Evolutionary conservation across 2,797 vertebrate species (phyloP).

Genomic region (Sphenopsis melanotis): DNA sequence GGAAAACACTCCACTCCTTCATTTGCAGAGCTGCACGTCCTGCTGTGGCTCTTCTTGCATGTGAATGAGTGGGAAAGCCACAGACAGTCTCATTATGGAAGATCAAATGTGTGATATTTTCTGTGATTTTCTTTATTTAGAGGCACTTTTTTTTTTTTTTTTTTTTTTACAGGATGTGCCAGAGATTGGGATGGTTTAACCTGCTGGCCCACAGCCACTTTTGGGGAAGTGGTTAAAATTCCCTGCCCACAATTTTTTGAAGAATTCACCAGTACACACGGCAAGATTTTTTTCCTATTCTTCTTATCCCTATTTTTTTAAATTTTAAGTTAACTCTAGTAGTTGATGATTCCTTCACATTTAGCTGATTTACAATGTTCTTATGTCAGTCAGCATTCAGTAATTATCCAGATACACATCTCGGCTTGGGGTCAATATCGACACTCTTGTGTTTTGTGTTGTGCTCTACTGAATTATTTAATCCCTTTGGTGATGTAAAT

Average conservation of each 20-base stretch:
- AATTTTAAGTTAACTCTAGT: not conserved
- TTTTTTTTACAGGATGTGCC: constrained; percentile 71
- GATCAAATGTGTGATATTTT: not conserved
- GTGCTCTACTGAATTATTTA: not conserved
- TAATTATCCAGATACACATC: not conserved
- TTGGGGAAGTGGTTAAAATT: constrained; percentile 80
- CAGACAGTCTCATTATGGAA: not conserved
- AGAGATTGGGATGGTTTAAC: constrained; percentile 84
- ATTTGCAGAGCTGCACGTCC: not conserved
- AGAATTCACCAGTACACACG: constrained; percentile 81
- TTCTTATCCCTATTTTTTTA: not conserved
- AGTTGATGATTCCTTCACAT: not conserved
- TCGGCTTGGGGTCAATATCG: not conserved
- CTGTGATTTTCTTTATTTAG: not conserved
- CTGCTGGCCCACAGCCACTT: constrained; percentile 80
- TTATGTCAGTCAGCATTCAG: not conserved
- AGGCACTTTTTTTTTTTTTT: not conserved
- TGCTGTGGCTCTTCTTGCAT: not conserved
- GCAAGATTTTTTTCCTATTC: constrained; percentile 40
- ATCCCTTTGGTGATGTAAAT: not conserved
- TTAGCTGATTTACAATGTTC: not conserved
- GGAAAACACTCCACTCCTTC: not conserved
- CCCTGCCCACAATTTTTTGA: constrained; percentile 82
- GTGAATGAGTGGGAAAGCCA: not conserved
- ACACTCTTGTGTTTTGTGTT: not conserved